phyloP scores from a whole-genome alignment of 2,888 invertebrate species.

The Linnaemya vulpina region DNA sequence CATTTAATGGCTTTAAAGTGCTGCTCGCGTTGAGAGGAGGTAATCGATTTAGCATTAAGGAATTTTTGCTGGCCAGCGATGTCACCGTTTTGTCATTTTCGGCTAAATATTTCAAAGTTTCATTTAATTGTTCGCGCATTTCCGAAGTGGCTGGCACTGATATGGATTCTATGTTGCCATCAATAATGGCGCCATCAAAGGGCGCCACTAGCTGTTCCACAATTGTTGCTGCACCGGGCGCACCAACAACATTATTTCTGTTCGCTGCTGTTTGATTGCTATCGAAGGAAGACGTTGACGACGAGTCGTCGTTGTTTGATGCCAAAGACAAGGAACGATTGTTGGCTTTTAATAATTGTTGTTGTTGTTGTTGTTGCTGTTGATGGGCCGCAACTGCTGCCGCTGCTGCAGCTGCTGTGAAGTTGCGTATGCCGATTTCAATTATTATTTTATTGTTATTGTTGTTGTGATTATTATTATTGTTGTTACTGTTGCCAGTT shows the following conservation, averaged over 20 bases:
- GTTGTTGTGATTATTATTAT: conserved; percentile 28
- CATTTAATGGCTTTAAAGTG: conserved; percentile 47
- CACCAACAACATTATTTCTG: conserved; percentile 66
- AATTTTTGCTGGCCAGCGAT: conserved; percentile 62
- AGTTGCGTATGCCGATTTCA: conserved; percentile 80
- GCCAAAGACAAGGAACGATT: conserved; percentile 58
- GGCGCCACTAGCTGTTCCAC: conserved; percentile 72
- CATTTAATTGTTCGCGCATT: conserved; percentile 70
- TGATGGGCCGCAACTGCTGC: conserved; percentile 42
- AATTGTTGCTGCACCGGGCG: conserved; percentile 67
- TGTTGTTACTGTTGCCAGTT: background rate
- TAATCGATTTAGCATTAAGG: conserved; percentile 64
- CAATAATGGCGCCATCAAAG: conserved; percentile 77
- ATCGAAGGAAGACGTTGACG: conserved; percentile 47
- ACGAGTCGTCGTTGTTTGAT: conserved; percentile 17
- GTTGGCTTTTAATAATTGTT: conserved; percentile 36
- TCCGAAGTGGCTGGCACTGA: conserved; percentile 78
- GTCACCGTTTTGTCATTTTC: conserved; percentile 70
- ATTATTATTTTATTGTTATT: conserved; percentile 80
- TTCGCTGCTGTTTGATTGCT: conserved; percentile 28
- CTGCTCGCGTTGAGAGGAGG: conserved; percentile 33
- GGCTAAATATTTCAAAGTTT: conserved; percentile 70
- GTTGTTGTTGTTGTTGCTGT: conserved; percentile 54
- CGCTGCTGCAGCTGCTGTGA: conserved; percentile 67
- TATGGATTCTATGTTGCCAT: conserved; percentile 81